phyloP scores from a whole-genome alignment of 2,797 vertebrate genomes.

The Liparis tanakae region DNA sequence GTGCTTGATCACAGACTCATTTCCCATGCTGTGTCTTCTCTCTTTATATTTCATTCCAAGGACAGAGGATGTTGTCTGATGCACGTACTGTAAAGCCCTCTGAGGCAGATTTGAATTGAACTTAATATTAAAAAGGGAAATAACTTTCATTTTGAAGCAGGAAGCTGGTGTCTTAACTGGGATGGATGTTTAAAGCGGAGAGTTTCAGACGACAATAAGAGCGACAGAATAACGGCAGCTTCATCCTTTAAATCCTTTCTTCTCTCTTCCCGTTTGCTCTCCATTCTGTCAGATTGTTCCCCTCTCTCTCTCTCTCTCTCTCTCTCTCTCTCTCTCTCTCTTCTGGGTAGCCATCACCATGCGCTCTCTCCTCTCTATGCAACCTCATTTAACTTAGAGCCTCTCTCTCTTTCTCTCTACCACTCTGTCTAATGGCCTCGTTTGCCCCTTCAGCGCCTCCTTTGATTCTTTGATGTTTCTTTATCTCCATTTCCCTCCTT shows the following conservation, averaged over 20 bases:
- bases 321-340: slow-evolving; percentile 25
- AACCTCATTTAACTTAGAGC: slow-evolving; percentile 60
- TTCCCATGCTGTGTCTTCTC: slow-evolving; percentile 29
- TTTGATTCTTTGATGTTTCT: slow-evolving; percentile 40
- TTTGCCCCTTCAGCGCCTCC: slow-evolving; percentile 39
- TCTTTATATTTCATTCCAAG: not conserved
- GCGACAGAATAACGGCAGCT: slow-evolving; percentile 17
- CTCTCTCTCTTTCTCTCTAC: slow-evolving; percentile 24
- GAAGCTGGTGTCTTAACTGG: too few species aligned
- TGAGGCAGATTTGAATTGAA: not conserved
- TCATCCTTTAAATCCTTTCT: slow-evolving; percentile 28
- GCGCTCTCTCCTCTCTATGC: slow-evolving; percentile 37
- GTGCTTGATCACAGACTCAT: slow-evolving; percentile 32
- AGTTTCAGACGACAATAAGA: slow-evolving; percentile 18
- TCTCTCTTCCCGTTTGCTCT: slow-evolving; percentile 27
- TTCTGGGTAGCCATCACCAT: slow-evolving; percentile 24
- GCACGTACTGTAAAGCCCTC: not conserved
- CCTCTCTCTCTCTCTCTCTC: not conserved
- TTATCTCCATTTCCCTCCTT: slow-evolving; percentile 23
- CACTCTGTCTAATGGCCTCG: slow-evolving; percentile 52
- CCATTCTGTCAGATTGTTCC: slow-evolving; percentile 34
- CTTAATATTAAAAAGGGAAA: not conserved
- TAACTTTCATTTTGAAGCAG: too few species aligned
- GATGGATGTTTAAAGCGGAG: too few species aligned
- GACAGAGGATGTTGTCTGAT: not conserved